Base-by-base conservation (phyloP, 2,888 invertebrate genomes). In the Epinotia ramella region DNA sequence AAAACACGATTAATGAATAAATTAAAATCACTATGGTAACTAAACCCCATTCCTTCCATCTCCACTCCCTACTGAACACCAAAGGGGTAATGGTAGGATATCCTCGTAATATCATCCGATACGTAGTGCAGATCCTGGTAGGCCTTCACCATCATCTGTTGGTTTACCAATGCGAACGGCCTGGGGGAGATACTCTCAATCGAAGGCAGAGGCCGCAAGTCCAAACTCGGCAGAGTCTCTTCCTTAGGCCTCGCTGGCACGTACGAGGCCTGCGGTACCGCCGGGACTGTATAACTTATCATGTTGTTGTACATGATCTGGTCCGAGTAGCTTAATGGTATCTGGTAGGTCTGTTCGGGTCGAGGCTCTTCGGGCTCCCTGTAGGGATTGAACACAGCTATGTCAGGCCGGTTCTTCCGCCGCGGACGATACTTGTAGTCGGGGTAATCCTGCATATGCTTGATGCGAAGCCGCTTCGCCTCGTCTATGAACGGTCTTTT, bases 401-500 rank as follows among this genome's bases (percentile, higher is more conserved):
- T 86, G 0, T 94, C 94, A 1, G 95, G 81, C 79, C 96, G 94
- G 18, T 96, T 95, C 84, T 96, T 96, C 77, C 96, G 89, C 67
- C 96, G 88, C 0, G 96, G 96, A 9, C 96, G 89, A 83, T 96
- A 96, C 86, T 96, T 96, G 87, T 96, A 96, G 81, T 96, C 96
- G 0, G 96, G 96, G 81, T 96, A 96, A 73, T 96, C 96, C 82
- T 96, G 95, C 96, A 96, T 97, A 88, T 97, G 96, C 87, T 96
- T 95, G 9, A 96, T 94, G n/a, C 97, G 90, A 20, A 97, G 89
- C 20, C 97, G 89, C 86, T 98, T 98, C 0, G 98, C 98, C 89
- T 98, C 98, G 86, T 98, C 98, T 81, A 98, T 98, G 87, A 98
- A 98, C 0, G 98, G 98, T 71, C 97, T 91, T 85, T 98, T 98